Conservation (phyloP, 2,888 invertebrate species). For the Phyllotreta cruciferae region DNA sequence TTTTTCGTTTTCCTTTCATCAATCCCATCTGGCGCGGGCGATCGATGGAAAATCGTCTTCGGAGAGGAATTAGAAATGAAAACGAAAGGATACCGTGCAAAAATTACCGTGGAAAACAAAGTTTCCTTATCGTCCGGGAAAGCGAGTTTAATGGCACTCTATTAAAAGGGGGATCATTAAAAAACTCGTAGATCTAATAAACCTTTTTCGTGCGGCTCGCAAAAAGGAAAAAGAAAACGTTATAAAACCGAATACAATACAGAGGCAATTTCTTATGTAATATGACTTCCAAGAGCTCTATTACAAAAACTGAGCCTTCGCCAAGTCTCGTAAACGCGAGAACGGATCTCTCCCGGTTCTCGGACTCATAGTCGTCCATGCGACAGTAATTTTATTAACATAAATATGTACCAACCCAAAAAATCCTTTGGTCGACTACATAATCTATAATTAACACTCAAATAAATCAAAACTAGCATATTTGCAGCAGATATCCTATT, state of each 20-base stretch:
- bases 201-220: not conserved
- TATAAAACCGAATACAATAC: slow-evolving; percentile 23
- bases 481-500: no score
- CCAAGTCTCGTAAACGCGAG: slow-evolving; percentile 37
- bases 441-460: no score
- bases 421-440: no score
- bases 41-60: not conserved
- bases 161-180: slow-evolving; percentile 18
- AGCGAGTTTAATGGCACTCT: slow-evolving; percentile 14
- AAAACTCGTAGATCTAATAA: slow-evolving; percentile 25
- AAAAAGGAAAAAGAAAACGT: not conserved
- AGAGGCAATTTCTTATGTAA: slow-evolving; percentile 33
- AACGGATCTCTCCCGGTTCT: not conserved
- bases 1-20: no score
- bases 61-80: not conserved
- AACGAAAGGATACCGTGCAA: not conserved
- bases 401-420: no score
- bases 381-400: no score
- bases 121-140: slow-evolving; percentile 4
- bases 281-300: slow-evolving; percentile 35
- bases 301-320: slow-evolving; percentile 33
- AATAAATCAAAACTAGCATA: no score
- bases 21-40: no score
- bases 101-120: slow-evolving; percentile 4
- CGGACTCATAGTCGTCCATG: not conserved